Evolutionary conservation across 2,797 vertebrate genomes (phyloP), one percentile per base, ranked within the genome.

Genomic region (Paratrypauchen microcephalus): DNA sequence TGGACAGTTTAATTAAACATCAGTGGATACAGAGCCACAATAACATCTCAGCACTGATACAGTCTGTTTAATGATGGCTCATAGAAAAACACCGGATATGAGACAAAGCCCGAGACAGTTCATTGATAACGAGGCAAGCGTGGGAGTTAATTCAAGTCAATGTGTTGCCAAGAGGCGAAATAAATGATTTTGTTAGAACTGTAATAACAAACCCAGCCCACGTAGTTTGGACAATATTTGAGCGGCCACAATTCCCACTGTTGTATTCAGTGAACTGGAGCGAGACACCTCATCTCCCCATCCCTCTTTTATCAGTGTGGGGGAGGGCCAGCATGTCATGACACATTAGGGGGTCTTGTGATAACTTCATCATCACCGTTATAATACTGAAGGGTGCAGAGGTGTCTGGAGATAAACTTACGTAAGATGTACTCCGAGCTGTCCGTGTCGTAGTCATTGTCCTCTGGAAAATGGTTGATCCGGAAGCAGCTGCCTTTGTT

Each of bases 391-490:
- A 65, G 41, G 71, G 58, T 72, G 65, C 47, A 70, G 60, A 62
- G 21, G 73, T 64, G 76, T 78, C 70, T 74, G 79, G 77, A 66
- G 72, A 28, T 50, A 75, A 60, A 96, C 97, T 98, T 94, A 99
- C 97, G 97, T 83, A 98, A 93, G 84, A 99, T 97, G 87, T 98
- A 99, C 83, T 99, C 97, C 0, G 97, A 98, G 93, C 96, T 98
- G 94, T 99, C 97, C 0, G 98, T 96, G 88, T 99, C 97, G 0
- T 99, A 99, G 86, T 97, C 96, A 0, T 98, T 98, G 91, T 99
- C 97, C 68, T 98, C 96, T n/a, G 97, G 97, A 87, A 99, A 99
- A 82, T 98, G 97, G 93, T 99, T 98, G 92, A 99, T 99, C 87
- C 95, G 91, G 90, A 97, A 98, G 83, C 97, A 99, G 88, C 94